phyloP scores from a whole-genome alignment of 2,888 invertebrate genomes.

The Meteorus colon region DNA sequence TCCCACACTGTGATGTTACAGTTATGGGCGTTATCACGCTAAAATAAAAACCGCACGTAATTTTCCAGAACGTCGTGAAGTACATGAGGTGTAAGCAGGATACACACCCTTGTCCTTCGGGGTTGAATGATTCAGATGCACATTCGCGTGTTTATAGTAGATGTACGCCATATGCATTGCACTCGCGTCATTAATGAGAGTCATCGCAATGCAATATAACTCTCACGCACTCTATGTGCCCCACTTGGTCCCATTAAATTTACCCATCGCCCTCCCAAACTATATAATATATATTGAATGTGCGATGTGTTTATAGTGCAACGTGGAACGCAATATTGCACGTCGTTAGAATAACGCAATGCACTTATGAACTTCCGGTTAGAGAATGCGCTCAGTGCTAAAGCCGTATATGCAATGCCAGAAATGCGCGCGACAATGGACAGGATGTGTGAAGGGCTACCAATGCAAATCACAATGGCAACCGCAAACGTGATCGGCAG shows the following conservation, averaged over 20 bases:
- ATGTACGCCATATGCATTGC: constrained; percentile 44
- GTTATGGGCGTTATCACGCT: not conserved
- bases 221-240: not conserved
- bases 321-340: constrained; percentile 31
- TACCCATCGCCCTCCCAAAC: not conserved
- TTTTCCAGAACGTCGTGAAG: not conserved
- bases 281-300: not conserved
- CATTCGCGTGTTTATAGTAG: not conserved
- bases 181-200: constrained; percentile 49
- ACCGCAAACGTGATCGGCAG: constrained; percentile 69
- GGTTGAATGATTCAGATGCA: constrained; percentile 6
- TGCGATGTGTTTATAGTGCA: constrained; percentile 26
- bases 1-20: not conserved
- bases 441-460: constrained; percentile 70
- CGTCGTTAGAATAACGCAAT: constrained; percentile 54
- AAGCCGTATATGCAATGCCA: constrained; percentile 19
- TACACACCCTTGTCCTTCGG: constrained; percentile 1
- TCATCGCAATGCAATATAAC: constrained; percentile 42
- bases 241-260: constrained; percentile 6
- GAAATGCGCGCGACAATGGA: constrained; percentile 61
- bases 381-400: constrained; percentile 20
- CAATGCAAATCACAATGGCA: constrained; percentile 70
- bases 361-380: constrained; percentile 56
- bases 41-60: not conserved
- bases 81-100: not conserved